Base-by-base conservation (phyloP, 53 echinoderm and acorn worm genomes). In the Henricia sp. region DNA sequence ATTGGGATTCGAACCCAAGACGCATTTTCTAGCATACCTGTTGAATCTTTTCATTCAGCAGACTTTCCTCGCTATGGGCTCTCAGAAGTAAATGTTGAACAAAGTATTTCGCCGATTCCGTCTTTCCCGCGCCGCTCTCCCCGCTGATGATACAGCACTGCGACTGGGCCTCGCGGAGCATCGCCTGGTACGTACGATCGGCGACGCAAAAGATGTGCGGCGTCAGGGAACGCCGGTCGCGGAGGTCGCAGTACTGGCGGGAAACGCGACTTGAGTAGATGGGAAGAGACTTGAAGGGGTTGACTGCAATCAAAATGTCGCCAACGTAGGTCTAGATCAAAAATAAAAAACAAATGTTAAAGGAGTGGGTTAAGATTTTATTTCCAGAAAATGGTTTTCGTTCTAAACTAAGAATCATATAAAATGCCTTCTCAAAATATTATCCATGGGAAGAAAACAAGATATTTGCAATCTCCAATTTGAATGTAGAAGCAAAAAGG, bases 61-160 rank as follows among this genome's bases (percentile, higher is more conserved):
- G 82, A 60, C 68, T 90, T 83, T 97, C 97, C 23, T 63, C 77
- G 52, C 97, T 97, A 50, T 90, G 83, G 9, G 97, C 94, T 42
- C 83, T 85, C 23, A 83, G 63, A 30, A 97, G 58, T 4, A 97
- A 83, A 83, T 97, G 94, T 48, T 94, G 94, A 30, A 97, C 88
- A 21, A 97, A 83, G 59, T 92, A 97, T 54, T 97, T 97, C 54
- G 88, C 69, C 12, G 97, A 90, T 78, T 97, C 97, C 6, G 97
- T 97, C 83, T 97, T 97, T 6, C 97, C 97, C 0, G 97, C 94
- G 1, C 97, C 97, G 50, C 97, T 97, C 87, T 97, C 97, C 0
- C 97, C 97, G 36, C 97, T 97, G 82, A 97, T 92, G 67, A 97
- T 90, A 37, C 97, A 97, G 62, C 97, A 97, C 71, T 97, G 97